Evolutionary conservation across 2,888 invertebrate species (phyloP).

Genomic region (Troilus luridus): DNA sequence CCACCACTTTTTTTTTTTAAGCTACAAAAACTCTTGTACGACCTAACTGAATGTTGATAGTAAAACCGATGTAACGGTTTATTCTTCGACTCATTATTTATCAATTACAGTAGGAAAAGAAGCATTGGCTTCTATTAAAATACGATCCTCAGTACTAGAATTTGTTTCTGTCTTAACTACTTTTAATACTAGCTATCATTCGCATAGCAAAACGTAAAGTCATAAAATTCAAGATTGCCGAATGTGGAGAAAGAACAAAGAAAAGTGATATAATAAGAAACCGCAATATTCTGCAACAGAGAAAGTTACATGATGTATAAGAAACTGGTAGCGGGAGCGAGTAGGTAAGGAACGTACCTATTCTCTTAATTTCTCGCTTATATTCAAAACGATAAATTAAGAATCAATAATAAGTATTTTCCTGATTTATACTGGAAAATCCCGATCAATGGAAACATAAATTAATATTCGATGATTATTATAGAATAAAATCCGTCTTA

Average conservation of each 20-base stretch:
- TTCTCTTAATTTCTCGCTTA: no score
- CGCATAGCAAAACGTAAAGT: neutral
- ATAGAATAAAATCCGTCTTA: neutral
- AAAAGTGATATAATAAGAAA: neutral
- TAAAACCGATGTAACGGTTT: no score
- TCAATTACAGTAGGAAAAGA: no score
- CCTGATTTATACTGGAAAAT: neutral
- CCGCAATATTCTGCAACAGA: neutral
- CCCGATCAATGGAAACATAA: neutral
- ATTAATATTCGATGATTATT: neutral
- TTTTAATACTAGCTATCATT: neutral
- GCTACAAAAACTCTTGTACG: no score
- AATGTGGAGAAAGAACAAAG: neutral
- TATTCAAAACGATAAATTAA: neutral
- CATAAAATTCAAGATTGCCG: neutral
- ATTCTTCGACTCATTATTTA: no score
- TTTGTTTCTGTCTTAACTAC: neutral
- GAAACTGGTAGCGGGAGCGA: conserved; percentile 1
- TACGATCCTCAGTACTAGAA: no score
- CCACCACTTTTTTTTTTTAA: no score
- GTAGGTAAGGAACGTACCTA: neutral
- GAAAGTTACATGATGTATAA: conserved; percentile 3
- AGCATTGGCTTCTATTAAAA: no score
- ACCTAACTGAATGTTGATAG: no score
- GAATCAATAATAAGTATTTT: neutral